These are phyloP conservation scores for Chanos chanos DNA, from an alignment of 2,797 vertebrate genomes.

Conservation along the genomic window DNA sequence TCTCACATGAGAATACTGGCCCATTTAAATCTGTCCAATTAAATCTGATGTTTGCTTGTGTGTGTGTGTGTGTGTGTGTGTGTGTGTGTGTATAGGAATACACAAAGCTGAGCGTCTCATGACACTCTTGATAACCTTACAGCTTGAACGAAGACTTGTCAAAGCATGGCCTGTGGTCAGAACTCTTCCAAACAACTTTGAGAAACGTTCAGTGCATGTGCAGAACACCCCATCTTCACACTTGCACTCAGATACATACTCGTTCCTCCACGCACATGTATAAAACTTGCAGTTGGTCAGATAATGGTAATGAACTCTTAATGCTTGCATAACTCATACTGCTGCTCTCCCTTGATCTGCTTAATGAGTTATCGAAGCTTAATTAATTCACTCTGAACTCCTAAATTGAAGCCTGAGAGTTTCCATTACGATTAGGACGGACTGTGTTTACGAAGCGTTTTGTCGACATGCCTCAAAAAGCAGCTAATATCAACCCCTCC, in stretches of 20 bases:
- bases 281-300: slow-evolving; percentile 19
- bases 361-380: slow-evolving; percentile 53
- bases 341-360: slow-evolving; percentile 22
- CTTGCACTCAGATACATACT: background rate
- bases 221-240: background rate
- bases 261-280: background rate
- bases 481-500: slow-evolving; percentile 25
- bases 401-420: slow-evolving; percentile 39
- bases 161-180: too few species aligned
- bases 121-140: too few species aligned
- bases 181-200: too few species aligned
- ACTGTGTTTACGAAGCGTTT: slow-evolving; percentile 52
- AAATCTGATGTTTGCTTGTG: too few species aligned
- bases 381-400: slow-evolving; percentile 55
- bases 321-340: slow-evolving; percentile 29
- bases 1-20: too few species aligned
- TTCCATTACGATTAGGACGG: slow-evolving; percentile 41
- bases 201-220: too few species aligned
- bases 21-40: too few species aligned
- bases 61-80: too few species aligned
- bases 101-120: too few species aligned
- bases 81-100: too few species aligned
- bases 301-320: slow-evolving; percentile 47
- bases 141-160: too few species aligned
- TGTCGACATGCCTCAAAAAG: slow-evolving; percentile 36